Conservation (phyloP, 2,797 vertebrate species). For the Champsocephalus esox region DNA sequence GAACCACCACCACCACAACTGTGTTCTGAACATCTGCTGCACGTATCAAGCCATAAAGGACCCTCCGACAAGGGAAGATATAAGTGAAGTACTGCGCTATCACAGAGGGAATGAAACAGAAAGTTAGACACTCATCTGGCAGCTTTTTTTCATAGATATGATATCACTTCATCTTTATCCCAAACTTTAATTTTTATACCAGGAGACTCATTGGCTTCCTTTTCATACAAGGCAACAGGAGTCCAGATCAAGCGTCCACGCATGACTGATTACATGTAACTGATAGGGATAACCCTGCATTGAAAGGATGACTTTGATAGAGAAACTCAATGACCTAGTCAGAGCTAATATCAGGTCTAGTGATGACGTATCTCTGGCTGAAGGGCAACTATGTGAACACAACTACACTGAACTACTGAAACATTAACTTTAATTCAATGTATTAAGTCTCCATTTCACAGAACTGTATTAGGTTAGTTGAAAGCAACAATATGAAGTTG, state of each 20-base stretch:
- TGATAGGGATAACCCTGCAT: neutral
- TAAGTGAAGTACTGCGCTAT: neutral
- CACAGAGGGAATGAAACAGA: neutral
- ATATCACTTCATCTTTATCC: neutral
- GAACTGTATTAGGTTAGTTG: no score
- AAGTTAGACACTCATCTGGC: neutral
- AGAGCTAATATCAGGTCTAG: neutral
- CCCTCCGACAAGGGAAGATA: constrained; percentile 9
- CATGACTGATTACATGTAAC: no score
- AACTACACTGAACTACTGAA: no score
- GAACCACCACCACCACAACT: constrained; percentile 24
- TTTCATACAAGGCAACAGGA: neutral
- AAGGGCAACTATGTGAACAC: no score
- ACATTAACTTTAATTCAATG: no score
- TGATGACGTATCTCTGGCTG: no score
- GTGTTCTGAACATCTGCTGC: constrained; percentile 6
- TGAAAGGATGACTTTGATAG: neutral
- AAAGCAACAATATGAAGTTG: no score
- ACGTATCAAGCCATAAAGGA: neutral
- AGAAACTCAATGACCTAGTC: neutral
- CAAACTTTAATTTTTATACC: neutral
- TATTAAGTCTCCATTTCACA: no score
- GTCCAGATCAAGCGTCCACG: neutral
- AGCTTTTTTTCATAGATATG: neutral
- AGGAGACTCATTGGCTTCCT: neutral